Conservation (phyloP, 2,797 vertebrate genomes). For the Bovichtus diacanthus region DNA sequence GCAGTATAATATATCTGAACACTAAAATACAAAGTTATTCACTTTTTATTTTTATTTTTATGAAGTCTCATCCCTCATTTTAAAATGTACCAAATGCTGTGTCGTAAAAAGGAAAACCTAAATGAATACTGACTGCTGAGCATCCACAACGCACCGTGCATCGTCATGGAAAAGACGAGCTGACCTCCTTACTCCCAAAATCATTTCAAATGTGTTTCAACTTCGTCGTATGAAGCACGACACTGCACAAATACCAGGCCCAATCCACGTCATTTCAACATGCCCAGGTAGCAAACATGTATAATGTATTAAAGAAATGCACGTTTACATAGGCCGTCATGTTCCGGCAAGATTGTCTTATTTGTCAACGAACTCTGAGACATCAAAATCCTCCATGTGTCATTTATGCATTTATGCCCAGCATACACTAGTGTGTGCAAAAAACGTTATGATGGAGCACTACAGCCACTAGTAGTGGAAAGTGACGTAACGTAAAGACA, state of each 20-base stretch:
- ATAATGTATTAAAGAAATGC: neutral
- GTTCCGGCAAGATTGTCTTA: neutral
- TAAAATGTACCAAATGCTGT: constrained; percentile 39
- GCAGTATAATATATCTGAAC: constrained; percentile 44
- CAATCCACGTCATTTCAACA: neutral
- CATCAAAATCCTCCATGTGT: neutral
- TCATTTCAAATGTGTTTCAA: constrained; percentile 1
- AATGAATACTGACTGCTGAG: constrained; percentile 34
- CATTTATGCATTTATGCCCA: neutral
- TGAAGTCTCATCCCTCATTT: constrained; percentile 36
- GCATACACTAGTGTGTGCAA: too few species aligned
- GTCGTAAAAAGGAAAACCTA: constrained; percentile 33
- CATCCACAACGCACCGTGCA: neutral
- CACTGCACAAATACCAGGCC: neutral
- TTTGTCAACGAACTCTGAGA: neutral
- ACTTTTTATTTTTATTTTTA: constrained; percentile 54
- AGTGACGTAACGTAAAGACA: too few species aligned
- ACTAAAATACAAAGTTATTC: constrained; percentile 56
- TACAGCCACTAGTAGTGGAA: too few species aligned
- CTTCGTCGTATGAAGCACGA: neutral
- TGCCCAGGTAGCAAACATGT: neutral
- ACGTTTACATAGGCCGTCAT: too few species aligned
- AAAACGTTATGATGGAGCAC: too few species aligned
- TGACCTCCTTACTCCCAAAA: neutral
- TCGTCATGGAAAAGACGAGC: neutral